Conservation (phyloP, 2,797 vertebrate genomes). For the Coluber constrictor region DNA sequence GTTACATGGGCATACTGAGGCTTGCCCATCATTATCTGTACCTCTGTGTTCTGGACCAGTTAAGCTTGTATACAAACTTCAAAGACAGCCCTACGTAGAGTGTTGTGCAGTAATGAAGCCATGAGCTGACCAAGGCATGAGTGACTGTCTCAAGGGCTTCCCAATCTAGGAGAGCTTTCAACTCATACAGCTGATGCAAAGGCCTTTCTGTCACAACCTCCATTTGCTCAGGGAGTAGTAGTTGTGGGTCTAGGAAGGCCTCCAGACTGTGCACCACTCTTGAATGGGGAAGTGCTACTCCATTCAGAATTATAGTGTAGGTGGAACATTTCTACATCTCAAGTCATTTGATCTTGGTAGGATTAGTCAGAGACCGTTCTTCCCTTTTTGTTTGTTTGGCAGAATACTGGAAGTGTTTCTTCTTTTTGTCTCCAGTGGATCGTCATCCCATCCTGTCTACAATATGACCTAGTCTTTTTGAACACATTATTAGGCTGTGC, state of each 20-base stretch:
- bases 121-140: not conserved
- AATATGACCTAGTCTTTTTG: not conserved
- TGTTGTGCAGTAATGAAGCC: not conserved
- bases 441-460: not conserved
- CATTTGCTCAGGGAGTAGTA: not conserved
- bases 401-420: not conserved
- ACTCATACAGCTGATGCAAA: not conserved
- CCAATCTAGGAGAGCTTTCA: not conserved
- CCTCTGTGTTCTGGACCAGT: not conserved
- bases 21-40: not conserved
- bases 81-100: not conserved
- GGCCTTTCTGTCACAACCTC: not conserved
- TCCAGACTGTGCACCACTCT: not conserved
- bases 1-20: not conserved
- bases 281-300: not conserved
- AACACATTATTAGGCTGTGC: not conserved
- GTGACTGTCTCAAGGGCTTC: not conserved
- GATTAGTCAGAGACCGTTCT: not conserved
- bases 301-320: not conserved
- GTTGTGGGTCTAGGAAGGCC: not conserved
- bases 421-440: not conserved
- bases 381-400: not conserved
- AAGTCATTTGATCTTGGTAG: not conserved
- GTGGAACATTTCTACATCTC: not conserved
- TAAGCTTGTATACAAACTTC: not conserved